phyloP scores from a whole-genome alignment of 2,113 vertebrate species.

The Sylvia atricapilla region DNA sequence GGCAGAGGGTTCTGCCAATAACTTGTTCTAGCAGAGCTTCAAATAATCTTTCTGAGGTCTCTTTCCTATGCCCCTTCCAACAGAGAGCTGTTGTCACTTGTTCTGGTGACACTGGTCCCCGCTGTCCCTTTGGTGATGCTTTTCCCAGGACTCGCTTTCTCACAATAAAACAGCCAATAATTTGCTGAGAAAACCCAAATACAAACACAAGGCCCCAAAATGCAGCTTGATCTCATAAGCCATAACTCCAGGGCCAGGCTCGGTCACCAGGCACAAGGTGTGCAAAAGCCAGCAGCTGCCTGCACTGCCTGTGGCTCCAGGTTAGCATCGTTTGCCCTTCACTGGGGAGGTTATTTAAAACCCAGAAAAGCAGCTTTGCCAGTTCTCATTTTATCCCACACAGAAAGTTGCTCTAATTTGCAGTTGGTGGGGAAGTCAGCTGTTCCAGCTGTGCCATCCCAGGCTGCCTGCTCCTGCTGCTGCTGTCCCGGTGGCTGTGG shows the following conservation, averaged over 20 bases:
- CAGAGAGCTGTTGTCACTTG: neutral
- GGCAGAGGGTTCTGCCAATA: neutral
- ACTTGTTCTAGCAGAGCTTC: neutral
- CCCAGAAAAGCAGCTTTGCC: slow-evolving; percentile 16
- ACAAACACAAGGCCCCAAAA: neutral
- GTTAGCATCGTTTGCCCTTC: neutral
- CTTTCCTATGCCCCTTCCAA: neutral
- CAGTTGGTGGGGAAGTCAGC: neutral
- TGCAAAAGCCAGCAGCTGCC: neutral
- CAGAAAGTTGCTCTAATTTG: neutral
- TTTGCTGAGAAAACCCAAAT: neutral
- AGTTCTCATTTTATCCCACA: slow-evolving; percentile 26
- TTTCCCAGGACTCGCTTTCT: neutral
- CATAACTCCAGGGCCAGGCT: neutral
- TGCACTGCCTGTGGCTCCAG: neutral
- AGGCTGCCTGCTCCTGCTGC: neutral
- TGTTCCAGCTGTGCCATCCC: neutral
- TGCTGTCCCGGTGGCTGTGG: neutral
- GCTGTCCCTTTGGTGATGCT: neutral
- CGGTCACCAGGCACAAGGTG: neutral
- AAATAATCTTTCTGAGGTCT: neutral
- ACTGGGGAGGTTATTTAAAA: neutral
- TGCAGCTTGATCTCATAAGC: neutral
- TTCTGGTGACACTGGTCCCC: neutral
- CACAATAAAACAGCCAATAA: neutral